Percentiles rank a stretch among this genome's conserved stretches.
phyloP scores from a whole-genome alignment of 1,140 invertebrate species.

The Listronotus bonariensis region DNA sequence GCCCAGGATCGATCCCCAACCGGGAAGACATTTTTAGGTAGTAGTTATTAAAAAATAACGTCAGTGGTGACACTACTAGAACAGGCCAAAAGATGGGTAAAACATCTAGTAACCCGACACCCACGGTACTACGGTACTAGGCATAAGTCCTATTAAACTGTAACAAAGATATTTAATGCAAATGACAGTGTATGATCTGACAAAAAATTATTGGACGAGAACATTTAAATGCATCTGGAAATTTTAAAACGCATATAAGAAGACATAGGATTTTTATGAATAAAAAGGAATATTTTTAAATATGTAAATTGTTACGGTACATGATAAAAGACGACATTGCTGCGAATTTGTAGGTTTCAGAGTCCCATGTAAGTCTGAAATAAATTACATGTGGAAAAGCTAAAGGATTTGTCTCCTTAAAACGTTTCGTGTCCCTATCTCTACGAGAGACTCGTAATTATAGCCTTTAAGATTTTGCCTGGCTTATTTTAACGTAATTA shows the following conservation, averaged over 20 bases:
- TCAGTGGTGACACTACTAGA: too few species aligned
- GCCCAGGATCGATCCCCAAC: too few species aligned
- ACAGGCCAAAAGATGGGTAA: too few species aligned
- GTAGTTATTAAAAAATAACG: too few species aligned
- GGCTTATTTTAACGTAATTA: slow-evolving; percentile 5
- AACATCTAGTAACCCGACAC: too few species aligned
- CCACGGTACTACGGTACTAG: too few species aligned
- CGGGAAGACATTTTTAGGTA: too few species aligned
- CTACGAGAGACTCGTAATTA: slow-evolving; percentile 4
- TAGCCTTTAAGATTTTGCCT: not conserved
- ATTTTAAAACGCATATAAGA: slow-evolving; percentile 21
- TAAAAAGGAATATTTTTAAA: slow-evolving; percentile 23
- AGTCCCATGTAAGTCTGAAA: slow-evolving; percentile 16
- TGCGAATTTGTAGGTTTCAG: slow-evolving; percentile 11
- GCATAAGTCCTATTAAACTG: too few species aligned
- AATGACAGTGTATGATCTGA: too few species aligned
- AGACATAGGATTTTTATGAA: slow-evolving; percentile 20
- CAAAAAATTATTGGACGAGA: too few species aligned
- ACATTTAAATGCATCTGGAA: not conserved
- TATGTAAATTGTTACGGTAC: slow-evolving; percentile 22
- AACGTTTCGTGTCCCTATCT: slow-evolving; percentile 3
- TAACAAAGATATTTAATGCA: too few species aligned
- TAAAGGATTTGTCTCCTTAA: slow-evolving; percentile 23
- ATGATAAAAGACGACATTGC: not conserved
- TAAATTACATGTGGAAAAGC: slow-evolving; percentile 23